phyloP scores from a whole-genome alignment of 2,797 vertebrate genomes.

The Cyclura pinguis region DNA sequence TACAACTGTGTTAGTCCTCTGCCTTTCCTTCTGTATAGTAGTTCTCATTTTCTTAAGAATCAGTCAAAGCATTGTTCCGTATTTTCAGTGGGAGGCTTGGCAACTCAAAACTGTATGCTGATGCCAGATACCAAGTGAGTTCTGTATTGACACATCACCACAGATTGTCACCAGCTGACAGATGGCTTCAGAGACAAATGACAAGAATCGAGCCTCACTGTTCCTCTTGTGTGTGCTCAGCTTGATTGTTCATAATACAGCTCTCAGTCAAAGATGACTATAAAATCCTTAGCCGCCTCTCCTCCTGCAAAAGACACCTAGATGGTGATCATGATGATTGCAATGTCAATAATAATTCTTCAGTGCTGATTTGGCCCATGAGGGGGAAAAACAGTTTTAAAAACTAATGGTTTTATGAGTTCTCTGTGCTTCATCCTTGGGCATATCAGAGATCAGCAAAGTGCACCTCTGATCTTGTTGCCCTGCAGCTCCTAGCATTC shows the following conservation, averaged over 20 bases:
- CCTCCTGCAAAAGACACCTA: not conserved
- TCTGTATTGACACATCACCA: constrained; percentile 25
- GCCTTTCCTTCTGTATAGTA: no score
- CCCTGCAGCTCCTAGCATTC: no score
- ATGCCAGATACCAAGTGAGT: not conserved
- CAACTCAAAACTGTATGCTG: not conserved
- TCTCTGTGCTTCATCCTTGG: not conserved
- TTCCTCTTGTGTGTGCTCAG: constrained; percentile 9
- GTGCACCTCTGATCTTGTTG: no score
- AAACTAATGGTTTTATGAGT: not conserved
- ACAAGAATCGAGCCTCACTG: constrained; percentile 3
- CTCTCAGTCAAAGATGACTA: not conserved
- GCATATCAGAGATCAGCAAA: not conserved
- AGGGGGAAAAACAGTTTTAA: not conserved
- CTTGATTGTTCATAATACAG: constrained; percentile 23
- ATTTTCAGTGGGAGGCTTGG: not conserved
- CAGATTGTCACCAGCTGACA: constrained; percentile 34
- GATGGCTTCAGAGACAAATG: constrained; percentile 33
- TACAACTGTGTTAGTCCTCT: not conserved
- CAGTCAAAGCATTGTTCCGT: not conserved
- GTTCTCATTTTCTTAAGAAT: not conserved
- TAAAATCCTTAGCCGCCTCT: not conserved
- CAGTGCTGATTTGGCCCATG: no score
- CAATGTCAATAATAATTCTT: not conserved
- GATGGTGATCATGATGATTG: not conserved